Conservation (phyloP, 2,113 vertebrate species). For the Ochotona curzoniae region DNA sequence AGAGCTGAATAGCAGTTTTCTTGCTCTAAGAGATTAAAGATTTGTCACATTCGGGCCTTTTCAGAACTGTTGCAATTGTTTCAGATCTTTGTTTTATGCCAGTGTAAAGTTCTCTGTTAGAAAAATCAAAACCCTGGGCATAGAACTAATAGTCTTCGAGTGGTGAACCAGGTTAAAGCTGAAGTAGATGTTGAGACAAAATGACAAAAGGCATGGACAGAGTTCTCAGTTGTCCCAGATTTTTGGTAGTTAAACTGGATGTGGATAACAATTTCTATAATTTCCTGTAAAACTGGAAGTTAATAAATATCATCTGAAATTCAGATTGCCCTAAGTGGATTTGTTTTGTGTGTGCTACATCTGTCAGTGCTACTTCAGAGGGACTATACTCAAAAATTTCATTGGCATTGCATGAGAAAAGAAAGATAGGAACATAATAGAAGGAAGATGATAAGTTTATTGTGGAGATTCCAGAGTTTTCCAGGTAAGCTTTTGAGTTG, state of each 20-base stretch:
- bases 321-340: background rate
- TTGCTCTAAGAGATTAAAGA: background rate
- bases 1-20: background rate
- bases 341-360: background rate
- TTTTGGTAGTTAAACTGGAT: background rate
- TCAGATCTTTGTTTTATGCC: background rate
- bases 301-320: background rate
- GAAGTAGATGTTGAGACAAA: background rate
- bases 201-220: background rate
- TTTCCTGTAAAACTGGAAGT: background rate
- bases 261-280: background rate
- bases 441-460: background rate
- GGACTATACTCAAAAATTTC: background rate
- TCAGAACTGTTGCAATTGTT: background rate
- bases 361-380: background rate
- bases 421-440: background rate
- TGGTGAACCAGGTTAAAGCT: background rate
- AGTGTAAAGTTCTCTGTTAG: background rate
- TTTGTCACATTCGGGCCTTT: background rate
- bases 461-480: background rate
- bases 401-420: background rate
- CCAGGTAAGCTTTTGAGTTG: background rate
- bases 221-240: background rate
- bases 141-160: background rate
- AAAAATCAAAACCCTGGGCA: background rate